Evolutionary conservation across 1,140 invertebrate genomes (phyloP).

Genomic region (Drosophila kohkoa): DNA sequence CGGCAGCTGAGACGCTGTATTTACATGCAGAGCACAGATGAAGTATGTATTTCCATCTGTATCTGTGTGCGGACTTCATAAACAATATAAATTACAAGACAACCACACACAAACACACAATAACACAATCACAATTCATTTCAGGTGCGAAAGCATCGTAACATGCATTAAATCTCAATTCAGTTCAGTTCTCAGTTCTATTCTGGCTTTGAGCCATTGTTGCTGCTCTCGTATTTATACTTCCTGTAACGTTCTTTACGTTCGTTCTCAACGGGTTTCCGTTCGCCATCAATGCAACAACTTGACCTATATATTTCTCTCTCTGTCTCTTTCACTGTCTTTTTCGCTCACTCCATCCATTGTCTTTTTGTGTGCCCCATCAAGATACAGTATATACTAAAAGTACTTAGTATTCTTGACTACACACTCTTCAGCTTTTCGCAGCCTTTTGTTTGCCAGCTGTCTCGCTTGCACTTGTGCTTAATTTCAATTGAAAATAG

Average conservation of each 20-base stretch:
- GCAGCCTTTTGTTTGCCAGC: constrained; percentile 28
- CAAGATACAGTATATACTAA: not conserved
- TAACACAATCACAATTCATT: not conserved
- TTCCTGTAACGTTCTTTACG: constrained; percentile 23
- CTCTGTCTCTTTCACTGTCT: constrained; percentile 4
- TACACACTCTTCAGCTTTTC: not conserved
- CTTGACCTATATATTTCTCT: constrained; percentile 28
- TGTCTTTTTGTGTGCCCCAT: constrained; percentile 14
- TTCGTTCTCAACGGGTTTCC: constrained; percentile 28
- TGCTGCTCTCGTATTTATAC: constrained; percentile 10
- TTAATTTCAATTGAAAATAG: constrained; percentile 46
- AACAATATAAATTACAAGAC: constrained; percentile 8
- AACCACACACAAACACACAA: not conserved
- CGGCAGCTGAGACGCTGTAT: constrained; percentile 13
- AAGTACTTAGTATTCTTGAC: not conserved
- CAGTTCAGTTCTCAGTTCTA: not conserved
- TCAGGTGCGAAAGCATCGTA: constrained; percentile 14
- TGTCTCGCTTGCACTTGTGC: constrained; percentile 32
- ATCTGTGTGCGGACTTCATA: not conserved
- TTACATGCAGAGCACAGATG: constrained; percentile 3
- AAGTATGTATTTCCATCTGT: constrained; percentile 5
- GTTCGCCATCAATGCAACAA: constrained; percentile 32
- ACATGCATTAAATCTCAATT: constrained; percentile 7
- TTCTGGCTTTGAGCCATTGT: constrained; percentile 5
- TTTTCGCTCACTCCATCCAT: constrained; percentile 4